These are phyloP conservation scores for Chelonoidis abingdonii DNA, from an alignment of 2,113 vertebrate species.

Conservation along the genomic window DNA sequence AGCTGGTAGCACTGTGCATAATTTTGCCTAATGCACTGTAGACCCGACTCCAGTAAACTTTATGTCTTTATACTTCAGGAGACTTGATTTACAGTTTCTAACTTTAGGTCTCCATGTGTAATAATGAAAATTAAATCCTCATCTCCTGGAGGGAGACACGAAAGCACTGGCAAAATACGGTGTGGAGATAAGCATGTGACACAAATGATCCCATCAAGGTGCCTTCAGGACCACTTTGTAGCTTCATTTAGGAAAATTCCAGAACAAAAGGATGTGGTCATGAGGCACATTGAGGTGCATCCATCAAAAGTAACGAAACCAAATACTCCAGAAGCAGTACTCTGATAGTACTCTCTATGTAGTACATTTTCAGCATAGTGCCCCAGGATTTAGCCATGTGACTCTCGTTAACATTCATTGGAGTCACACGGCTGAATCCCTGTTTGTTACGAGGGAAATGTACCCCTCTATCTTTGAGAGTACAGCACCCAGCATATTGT, in stretches of 20 bases:
- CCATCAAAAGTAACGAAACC: not conserved
- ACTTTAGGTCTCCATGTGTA: accelerated
- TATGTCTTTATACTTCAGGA: accelerated
- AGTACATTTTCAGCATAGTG: not conserved
- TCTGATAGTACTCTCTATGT: not conserved
- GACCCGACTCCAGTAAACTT: not conserved
- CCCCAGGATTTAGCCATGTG: accelerated
- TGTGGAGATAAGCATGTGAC: not conserved
- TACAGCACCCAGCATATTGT: not conserved
- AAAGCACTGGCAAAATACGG: accelerated
- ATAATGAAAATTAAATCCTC: not conserved
- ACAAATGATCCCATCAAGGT: not conserved
- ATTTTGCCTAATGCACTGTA: not conserved
- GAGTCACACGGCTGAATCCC: accelerated
- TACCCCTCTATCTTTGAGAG: not conserved
- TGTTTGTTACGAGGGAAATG: not conserved
- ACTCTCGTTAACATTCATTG: not conserved
- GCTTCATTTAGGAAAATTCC: not conserved
- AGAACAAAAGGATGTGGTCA: accelerated
- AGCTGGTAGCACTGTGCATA: not conserved
- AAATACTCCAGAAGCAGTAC: not conserved
- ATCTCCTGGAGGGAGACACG: not conserved
- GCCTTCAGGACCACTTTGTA: not conserved
- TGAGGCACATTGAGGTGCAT: not conserved
- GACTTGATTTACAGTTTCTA: not conserved